Conservation (phyloP, 2,113 vertebrate genomes). For the Hippoglossus stenolepis region DNA sequence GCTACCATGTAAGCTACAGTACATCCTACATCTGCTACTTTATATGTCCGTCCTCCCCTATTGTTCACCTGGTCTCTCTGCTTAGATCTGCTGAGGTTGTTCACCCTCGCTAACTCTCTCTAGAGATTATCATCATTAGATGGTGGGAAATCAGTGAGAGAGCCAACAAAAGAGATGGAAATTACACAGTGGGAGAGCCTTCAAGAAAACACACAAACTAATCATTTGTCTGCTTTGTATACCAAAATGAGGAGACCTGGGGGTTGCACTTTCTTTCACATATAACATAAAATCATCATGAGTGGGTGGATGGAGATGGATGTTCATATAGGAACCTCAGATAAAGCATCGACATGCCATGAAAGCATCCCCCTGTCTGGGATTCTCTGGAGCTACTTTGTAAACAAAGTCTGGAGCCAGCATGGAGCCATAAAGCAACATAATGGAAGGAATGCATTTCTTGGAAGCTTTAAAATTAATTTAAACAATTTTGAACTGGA, state of each 20-base stretch:
- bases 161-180: background rate
- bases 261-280: background rate
- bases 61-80: conserved; percentile 28
- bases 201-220: background rate
- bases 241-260: conserved; percentile 5
- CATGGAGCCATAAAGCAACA: conserved; percentile 5
- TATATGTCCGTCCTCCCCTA: conserved; percentile 2
- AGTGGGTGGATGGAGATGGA: background rate
- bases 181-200: background rate
- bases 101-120: conserved; percentile 41
- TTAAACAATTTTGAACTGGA: conserved; percentile 29
- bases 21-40: conserved; percentile 14
- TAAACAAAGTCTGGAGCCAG: background rate
- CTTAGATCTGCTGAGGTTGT: conserved; percentile 20
- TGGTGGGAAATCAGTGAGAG: conserved; percentile 4
- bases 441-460: conserved; percentile 33
- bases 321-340: background rate
- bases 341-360: background rate
- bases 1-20: conserved; percentile 22
- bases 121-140: conserved; percentile 55
- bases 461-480: conserved; percentile 47
- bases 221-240: too few relatives aligned
- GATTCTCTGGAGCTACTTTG: conserved; percentile 3
- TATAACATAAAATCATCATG: background rate
- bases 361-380: background rate